A percentile compares a stretch with the other conserved stretches of the same genome.
Evolutionary conservation across 2,113 vertebrate genomes (phyloP).

Genomic region (Macquaria australasica): DNA sequence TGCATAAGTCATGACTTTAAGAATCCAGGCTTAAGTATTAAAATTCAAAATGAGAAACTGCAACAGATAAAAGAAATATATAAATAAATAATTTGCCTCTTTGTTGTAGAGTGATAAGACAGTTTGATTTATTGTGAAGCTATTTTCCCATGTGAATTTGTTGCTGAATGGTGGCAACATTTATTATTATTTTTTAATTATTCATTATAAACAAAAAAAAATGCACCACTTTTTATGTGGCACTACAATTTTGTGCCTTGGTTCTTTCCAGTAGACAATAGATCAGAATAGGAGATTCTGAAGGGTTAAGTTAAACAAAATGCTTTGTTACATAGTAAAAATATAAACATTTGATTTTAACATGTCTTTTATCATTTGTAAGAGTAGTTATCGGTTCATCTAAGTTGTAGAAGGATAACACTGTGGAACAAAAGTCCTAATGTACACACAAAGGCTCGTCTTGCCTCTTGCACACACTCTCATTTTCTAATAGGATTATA

Average conservation of each 20-base stretch:
- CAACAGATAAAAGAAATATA: neutral
- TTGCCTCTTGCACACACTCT: neutral
- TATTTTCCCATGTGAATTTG: neutral
- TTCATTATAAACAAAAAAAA: neutral
- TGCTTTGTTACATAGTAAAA: neutral
- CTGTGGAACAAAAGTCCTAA: neutral
- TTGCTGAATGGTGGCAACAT: neutral
- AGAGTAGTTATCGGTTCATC: neutral
- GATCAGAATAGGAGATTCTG: neutral
- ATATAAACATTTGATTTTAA: neutral
- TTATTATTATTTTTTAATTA: neutral
- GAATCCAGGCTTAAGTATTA: neutral
- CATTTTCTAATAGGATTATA: slow-evolving; percentile 38
- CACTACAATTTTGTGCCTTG: neutral
- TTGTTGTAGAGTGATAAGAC: neutral
- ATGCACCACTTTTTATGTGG: neutral
- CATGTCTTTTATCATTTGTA: neutral
- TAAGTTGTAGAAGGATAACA: neutral
- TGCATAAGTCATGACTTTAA: neutral
- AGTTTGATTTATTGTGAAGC: neutral
- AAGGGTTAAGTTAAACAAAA: neutral
- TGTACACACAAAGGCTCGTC: slow-evolving; percentile 4
- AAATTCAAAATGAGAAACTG: neutral
- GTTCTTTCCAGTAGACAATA: neutral
- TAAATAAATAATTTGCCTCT: neutral